Conservation (phyloP, 2,888 invertebrate genomes). For the Xylota sylvarum region DNA sequence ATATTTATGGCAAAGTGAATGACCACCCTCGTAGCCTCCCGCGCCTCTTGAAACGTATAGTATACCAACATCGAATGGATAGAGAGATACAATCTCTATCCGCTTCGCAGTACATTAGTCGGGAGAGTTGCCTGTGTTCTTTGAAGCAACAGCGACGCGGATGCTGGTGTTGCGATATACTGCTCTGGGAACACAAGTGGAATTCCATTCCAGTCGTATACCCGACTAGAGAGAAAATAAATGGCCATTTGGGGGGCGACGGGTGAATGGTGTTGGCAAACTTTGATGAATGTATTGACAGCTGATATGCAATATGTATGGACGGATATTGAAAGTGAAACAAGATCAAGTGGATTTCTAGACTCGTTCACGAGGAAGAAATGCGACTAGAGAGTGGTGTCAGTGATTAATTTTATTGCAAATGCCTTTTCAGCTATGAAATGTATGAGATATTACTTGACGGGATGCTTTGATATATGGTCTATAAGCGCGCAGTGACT, state of each 20-base stretch:
- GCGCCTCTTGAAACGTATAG: neutral
- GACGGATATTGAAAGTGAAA: constrained; percentile 53
- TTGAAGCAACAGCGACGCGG: neutral
- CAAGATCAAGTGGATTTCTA: constrained; percentile 35
- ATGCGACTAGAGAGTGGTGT: neutral
- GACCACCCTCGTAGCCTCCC: constrained; percentile 31
- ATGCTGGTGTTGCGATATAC: constrained; percentile 42
- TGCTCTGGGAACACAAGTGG: constrained; percentile 57
- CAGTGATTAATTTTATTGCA: constrained; percentile 37
- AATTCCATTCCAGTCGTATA: constrained; percentile 42
- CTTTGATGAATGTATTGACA: constrained; percentile 68
- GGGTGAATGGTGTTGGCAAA: constrained; percentile 28
- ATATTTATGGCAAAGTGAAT: constrained; percentile 70
- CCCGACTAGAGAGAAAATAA: constrained; percentile 18
- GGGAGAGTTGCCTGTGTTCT: constrained; percentile 2
- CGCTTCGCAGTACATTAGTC: constrained; percentile 65
- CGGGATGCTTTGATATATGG: constrained; percentile 8
- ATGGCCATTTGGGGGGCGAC: constrained; percentile 50
- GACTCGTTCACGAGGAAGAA: neutral
- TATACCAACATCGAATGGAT: constrained; percentile 38
- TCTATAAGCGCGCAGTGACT: neutral
- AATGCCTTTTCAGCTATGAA: constrained; percentile 4
- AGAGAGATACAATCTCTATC: constrained; percentile 58
- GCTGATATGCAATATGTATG: constrained; percentile 61
- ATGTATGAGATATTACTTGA: constrained; percentile 16